Evolutionary conservation across 2,888 invertebrate species (phyloP).

Genomic region (Macaria liturata): DNA sequence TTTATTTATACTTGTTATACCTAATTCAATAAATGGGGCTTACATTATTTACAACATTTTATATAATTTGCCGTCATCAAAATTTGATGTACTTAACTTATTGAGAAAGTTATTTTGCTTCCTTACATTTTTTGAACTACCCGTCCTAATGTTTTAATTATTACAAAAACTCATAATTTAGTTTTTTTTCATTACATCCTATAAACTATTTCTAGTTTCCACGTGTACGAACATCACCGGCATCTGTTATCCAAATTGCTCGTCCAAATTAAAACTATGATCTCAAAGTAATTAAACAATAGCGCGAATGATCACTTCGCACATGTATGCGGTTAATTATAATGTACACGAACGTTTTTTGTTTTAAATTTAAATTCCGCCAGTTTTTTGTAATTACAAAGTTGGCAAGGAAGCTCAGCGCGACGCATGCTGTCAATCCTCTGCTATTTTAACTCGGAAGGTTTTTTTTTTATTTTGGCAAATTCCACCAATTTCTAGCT

Average conservation of each 20-base stretch:
- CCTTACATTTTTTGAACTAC: too few relatives aligned
- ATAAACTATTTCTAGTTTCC: too few relatives aligned
- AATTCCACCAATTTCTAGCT: slow-evolving; percentile 63
- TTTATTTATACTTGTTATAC: slow-evolving; percentile 26
- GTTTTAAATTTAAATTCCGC: slow-evolving; percentile 47
- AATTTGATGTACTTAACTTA: too few relatives aligned
- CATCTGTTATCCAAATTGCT: slow-evolving; percentile 48
- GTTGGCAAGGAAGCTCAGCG: slow-evolving; percentile 75
- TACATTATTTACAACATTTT: not conserved
- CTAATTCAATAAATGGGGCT: too few relatives aligned
- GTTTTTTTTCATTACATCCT: too few relatives aligned
- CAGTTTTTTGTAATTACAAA: slow-evolving; percentile 75
- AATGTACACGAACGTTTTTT: slow-evolving; percentile 32
- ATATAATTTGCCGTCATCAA: not conserved
- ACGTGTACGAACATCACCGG: slow-evolving; percentile 38
- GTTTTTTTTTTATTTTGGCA: slow-evolving; percentile 50
- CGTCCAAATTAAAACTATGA: slow-evolving; percentile 62
- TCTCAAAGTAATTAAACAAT: slow-evolving; percentile 56
- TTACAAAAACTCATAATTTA: too few relatives aligned
- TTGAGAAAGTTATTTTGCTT: too few relatives aligned
- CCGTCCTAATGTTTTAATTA: too few relatives aligned
- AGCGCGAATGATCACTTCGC: slow-evolving; percentile 51
- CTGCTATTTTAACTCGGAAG: slow-evolving; percentile 65
- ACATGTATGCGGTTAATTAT: slow-evolving; percentile 46
- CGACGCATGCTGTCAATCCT: slow-evolving; percentile 70